Base-by-base conservation (phyloP, 2,113 vertebrate genomes). In the Clarias gariepinus region DNA sequence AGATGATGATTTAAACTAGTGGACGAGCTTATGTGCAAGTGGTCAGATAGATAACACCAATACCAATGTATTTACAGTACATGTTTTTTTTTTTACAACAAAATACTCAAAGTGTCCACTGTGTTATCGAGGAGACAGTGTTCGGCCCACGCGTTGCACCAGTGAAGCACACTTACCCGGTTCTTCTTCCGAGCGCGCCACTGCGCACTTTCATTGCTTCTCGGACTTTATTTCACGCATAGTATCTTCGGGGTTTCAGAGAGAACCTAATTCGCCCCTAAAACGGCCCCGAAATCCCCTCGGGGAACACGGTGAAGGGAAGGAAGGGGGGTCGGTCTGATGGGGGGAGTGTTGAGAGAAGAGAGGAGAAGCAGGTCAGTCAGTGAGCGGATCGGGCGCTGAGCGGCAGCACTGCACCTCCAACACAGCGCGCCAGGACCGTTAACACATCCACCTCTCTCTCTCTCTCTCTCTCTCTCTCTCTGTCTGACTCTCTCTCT, bases 321-420 rank as follows among this genome's bases (percentile, higher is more conserved):
- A 74, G 69, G 68, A 61, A 47, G 94, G 94, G 92, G 90, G 95
- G 94, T 86, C 69, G 84, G 81, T 81, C 71, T 87, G 85, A 52
- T 25, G 79, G 78, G 87, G 63, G 85, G 81, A 66, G 60, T 66
- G 84, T 53, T 16, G 74, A 63, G 77, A 76, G 81, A 28, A 84
- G 84, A 84, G 84, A 89, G 89, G 81, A 87, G 86, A 86, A 68
- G 85, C 94, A 94, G 91, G 95, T 96, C 96, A 97, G 95, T 97
- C 96, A 94, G 95, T 95, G 96, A 96, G 95, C 95, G 94, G 94
- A 95, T 94, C 94, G 93, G 92, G 96, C 96, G 94, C 94, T 94
- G 96, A 95, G 96, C 95, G 95, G 95, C 95, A 96, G 95, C 94
- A 95, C 95, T 94, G 95, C 94, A 94, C 95, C 94, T 96, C 94